Evolutionary conservation across 2,797 vertebrate species (phyloP).

Genomic region (Hafferia zeledoni): DNA sequence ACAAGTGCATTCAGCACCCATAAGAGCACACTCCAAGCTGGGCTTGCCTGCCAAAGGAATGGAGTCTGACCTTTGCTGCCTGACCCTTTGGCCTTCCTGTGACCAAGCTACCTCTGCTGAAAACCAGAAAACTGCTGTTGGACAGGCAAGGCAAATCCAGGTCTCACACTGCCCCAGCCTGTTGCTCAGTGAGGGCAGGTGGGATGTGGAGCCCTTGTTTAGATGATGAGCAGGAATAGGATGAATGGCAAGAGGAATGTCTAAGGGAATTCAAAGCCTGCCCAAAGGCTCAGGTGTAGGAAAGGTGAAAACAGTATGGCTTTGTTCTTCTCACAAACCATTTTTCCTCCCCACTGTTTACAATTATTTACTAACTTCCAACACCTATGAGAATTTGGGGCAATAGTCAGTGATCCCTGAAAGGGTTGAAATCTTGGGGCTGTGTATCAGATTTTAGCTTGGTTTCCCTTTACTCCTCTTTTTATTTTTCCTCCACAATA

Average conservation of each 20-base stretch:
- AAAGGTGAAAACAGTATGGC: neutral
- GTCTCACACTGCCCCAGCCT: neutral
- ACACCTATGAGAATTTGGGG: neutral
- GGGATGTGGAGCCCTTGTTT: neutral
- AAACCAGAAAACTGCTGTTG: neutral
- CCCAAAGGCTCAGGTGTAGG: neutral
- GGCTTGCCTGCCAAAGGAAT: neutral
- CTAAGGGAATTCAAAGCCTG: neutral
- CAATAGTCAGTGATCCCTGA: neutral
- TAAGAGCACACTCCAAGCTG: neutral
- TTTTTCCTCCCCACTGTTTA: neutral
- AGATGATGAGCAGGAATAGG: neutral
- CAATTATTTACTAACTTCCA: neutral
- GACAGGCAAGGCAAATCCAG: neutral
- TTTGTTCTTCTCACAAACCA: neutral
- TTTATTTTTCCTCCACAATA: neutral
- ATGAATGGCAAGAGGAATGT: neutral
- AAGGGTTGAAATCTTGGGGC: neutral
- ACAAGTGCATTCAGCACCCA: accelerated
- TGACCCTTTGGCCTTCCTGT: neutral
- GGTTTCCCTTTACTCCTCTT: neutral
- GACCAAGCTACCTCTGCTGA: neutral
- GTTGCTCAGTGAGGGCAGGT: neutral
- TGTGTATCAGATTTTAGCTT: neutral
- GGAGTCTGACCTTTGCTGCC: neutral